Evolutionary conservation across 2,113 vertebrate species (phyloP).

Genomic region (Tragelaphus scriptus): DNA sequence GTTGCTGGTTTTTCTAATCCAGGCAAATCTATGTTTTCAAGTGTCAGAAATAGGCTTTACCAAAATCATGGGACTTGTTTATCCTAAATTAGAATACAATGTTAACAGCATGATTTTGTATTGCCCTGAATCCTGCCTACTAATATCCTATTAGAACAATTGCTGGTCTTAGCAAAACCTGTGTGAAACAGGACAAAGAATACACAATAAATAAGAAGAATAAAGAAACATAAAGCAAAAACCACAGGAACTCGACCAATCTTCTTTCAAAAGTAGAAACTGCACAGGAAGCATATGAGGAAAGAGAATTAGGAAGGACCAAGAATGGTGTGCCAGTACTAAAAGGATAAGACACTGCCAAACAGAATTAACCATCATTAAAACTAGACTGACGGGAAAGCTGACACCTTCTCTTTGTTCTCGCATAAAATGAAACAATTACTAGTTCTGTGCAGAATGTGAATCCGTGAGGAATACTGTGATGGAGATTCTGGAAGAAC

Average conservation of each 20-base stretch:
- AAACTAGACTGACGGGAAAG: neutral
- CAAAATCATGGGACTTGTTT: neutral
- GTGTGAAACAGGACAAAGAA: neutral
- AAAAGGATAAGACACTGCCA: neutral
- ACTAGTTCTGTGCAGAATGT: neutral
- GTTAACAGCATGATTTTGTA: neutral
- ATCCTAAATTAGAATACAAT: neutral
- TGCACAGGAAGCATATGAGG: neutral
- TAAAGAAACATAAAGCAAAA: neutral
- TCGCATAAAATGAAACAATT: neutral
- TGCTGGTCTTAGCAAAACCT: neutral
- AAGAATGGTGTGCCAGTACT: no score
- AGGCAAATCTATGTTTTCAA: neutral
- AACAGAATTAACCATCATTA: neutral
- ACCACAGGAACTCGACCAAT: neutral
- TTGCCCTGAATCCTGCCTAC: neutral
- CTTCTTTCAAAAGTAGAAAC: neutral
- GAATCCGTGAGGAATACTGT: neutral
- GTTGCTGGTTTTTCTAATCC: neutral
- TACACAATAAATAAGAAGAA: neutral
- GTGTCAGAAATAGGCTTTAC: neutral
- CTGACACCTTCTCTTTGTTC: neutral
- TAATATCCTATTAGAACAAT: neutral
- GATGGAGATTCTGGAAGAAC: neutral
- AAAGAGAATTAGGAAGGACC: neutral